phyloP scores from a whole-genome alignment of 2,888 invertebrate genomes.

The Dynastes tityus region DNA sequence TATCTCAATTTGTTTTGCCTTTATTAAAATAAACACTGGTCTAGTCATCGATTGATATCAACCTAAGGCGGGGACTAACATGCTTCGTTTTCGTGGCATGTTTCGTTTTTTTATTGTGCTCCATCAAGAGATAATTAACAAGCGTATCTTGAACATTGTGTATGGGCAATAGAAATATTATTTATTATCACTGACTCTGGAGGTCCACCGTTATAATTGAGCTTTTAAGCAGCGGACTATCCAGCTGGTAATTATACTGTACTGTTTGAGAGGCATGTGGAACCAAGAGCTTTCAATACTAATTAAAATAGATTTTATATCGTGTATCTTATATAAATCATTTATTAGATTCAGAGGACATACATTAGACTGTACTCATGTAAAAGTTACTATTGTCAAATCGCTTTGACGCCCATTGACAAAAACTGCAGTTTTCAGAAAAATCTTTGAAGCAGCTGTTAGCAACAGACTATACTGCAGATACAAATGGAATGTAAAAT shows the following conservation, averaged over 20 bases:
- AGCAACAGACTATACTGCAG: no score
- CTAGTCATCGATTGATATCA: constrained; percentile 32
- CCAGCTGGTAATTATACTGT: not conserved
- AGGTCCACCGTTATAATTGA: constrained; percentile 24
- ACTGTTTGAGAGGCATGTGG: not conserved
- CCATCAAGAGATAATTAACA: constrained; percentile 29
- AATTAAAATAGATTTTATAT: constrained; percentile 2
- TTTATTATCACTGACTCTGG: constrained; percentile 8
- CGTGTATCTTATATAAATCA: not conserved
- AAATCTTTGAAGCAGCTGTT: no score
- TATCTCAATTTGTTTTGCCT: constrained; percentile 39
- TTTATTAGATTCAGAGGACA: no score
- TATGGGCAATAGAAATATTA: constrained; percentile 10
- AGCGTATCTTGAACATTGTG: constrained; percentile 13
- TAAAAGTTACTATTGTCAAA: no score
- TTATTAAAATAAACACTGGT: constrained; percentile 41
- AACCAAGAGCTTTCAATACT: not conserved
- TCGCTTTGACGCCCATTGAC: no score
- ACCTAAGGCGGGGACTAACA: constrained; percentile 27
- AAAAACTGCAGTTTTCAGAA: no score
- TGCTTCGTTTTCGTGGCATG: constrained; percentile 15
- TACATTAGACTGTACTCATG: no score
- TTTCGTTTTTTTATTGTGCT: constrained; percentile 7
- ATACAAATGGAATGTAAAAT: no score
- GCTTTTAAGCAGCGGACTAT: not conserved